Evolutionary conservation across 2,113 vertebrate genomes (phyloP).

Genomic region (Picathartes gymnocephalus): DNA sequence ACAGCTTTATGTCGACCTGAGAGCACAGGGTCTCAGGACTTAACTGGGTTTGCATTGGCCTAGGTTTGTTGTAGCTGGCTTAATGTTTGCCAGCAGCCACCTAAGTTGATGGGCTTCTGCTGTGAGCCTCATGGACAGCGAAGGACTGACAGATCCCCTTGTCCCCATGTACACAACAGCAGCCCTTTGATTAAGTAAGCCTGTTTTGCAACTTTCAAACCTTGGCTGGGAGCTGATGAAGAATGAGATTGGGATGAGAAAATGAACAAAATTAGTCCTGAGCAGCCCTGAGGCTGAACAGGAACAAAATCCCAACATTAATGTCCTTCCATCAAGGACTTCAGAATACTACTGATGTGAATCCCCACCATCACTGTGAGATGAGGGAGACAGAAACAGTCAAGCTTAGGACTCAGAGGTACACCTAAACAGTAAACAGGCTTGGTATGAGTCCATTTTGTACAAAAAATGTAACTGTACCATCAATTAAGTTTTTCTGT

Average conservation of each 20-base stretch:
- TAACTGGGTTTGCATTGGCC: not conserved
- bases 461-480: not conserved
- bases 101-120: not conserved
- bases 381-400: not conserved
- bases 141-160: not conserved
- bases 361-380: not conserved
- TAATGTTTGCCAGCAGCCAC: not conserved
- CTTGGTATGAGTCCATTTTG: not conserved
- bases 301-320: not conserved
- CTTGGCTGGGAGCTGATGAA: not conserved
- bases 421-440: not conserved
- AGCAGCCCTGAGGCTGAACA: not conserved
- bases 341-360: not conserved
- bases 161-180: not conserved
- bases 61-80: not conserved
- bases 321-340: not conserved
- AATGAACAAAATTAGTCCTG: not conserved
- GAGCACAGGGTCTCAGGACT: not conserved
- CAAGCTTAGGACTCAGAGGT: not conserved
- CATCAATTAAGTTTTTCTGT: not conserved
- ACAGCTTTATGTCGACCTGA: not conserved
- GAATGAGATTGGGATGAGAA: not conserved
- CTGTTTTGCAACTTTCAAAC: not conserved
- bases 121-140: accelerated
- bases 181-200: not conserved